Evolutionary conservation across 1,140 invertebrate genomes (phyloP), one percentile per base, ranked within the genome.

Genomic region (Anagrus nilaparvatae): DNA sequence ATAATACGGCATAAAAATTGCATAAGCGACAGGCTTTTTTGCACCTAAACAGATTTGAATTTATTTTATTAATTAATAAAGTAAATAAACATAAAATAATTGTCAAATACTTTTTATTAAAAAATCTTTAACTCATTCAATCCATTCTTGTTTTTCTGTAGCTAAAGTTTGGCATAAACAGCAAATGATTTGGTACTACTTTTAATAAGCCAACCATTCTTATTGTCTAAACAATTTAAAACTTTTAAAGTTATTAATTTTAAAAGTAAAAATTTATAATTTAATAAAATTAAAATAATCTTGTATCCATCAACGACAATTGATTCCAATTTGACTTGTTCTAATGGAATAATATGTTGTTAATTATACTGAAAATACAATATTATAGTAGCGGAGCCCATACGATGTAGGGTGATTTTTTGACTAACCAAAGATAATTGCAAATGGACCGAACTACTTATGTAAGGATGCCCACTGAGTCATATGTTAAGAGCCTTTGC

Each of bases 141-240:
- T 98, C 96, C 96, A 99, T 68, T 99, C 95, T 58, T 87, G 80
- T 70, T 98, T 99, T 67, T 99, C 96, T 47, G 88, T 94, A 21
- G 83, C 75, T 32, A 95, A 97, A 29, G 94, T n/a, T n/a, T 93
- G 44, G 96, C 96, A 71, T 96, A 98, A n/a, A 99, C 95, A 48
- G 92, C 90, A 81, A 99, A 99, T 34, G 94, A 98, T 71, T 99
- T 99, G 48, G 87, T 90, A 46, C 93, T 86, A 36, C 94, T 98
- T 53, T 90, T 82, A 50, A 99, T 96, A 37, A 98, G 75, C 94
- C 95, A 99, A 13, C 95, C 96, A 73, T 98, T 97, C 52, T 86
- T 79, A 60, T 87, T 82, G 65, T 87, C 89, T 92, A 67, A 44
- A 80, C 73, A 23, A 24, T 27, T 35, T 29, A 19, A 18, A 33